Percentiles rank a stretch among this genome's conserved stretches.
Evolutionary conservation across 2,888 invertebrate genomes (phyloP).

Genomic region (Tetranychus piercei): DNA sequence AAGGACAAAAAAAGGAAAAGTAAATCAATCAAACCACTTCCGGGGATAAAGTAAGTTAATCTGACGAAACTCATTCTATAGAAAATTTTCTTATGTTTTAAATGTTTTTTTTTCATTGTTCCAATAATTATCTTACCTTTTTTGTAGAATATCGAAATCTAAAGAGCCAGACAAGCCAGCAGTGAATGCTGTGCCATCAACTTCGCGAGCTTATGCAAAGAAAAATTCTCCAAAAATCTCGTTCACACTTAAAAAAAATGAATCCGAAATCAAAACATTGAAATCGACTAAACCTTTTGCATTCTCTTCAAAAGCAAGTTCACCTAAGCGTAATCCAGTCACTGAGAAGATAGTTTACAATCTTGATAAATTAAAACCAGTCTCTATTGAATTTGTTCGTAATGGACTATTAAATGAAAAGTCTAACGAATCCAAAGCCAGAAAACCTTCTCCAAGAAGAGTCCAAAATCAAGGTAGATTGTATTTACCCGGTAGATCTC

Average conservation of each 20-base stretch:
- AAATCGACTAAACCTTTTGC: background rate
- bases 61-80: background rate
- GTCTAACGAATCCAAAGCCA: background rate
- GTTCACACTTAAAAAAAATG: background rate
- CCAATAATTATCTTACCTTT: background rate
- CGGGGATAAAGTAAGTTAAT: background rate
- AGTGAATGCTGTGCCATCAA: background rate
- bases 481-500: background rate
- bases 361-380: background rate
- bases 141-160: background rate
- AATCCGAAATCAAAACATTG: background rate
- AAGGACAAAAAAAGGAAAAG: background rate
- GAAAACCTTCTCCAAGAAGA: background rate
- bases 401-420: background rate
- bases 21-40: background rate
- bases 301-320: background rate
- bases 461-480: background rate
- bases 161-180: background rate
- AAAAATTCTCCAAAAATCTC: background rate
- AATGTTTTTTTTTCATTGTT: background rate
- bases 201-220: background rate
- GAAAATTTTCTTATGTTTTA: background rate
- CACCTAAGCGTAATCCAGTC: background rate
- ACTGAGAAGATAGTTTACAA: background rate
- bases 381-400: background rate